These are phyloP conservation scores for Potorous gilbertii DNA, from an alignment of 2,797 vertebrate species.

Conservation along the genomic window DNA sequence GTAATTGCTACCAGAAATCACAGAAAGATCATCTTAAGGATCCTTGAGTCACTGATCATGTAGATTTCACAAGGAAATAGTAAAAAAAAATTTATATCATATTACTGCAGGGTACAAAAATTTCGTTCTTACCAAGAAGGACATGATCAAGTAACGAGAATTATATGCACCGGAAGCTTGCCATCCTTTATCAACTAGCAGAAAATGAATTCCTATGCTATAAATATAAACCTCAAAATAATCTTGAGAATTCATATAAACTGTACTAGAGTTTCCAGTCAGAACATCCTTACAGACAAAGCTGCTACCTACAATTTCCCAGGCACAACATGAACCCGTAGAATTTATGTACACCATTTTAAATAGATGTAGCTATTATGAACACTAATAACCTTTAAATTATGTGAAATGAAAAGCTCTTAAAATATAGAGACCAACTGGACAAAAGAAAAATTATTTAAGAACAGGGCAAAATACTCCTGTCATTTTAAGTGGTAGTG, in stretches of 20 bases:
- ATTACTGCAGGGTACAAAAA: neutral
- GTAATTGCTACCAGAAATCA: neutral
- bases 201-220: neutral
- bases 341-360: neutral
- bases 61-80: neutral
- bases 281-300: neutral
- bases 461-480: neutral
- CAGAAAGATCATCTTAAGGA: neutral
- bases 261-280: neutral
- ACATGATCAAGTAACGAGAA: neutral
- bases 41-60: neutral
- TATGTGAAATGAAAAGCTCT: neutral
- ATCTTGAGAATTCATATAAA: neutral
- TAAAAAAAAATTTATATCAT: neutral
- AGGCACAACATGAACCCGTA: neutral
- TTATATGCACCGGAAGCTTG: neutral
- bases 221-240: neutral
- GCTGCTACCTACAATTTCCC: neutral
- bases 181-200: neutral
- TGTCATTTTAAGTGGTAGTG: neutral
- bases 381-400: neutral
- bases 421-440: neutral
- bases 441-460: neutral
- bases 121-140: neutral
- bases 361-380: neutral